Percentiles rank a stretch among this genome's conserved stretches.
Evolutionary conservation across 2,888 invertebrate species (phyloP).

Genomic region (Blastobasis adustella): DNA sequence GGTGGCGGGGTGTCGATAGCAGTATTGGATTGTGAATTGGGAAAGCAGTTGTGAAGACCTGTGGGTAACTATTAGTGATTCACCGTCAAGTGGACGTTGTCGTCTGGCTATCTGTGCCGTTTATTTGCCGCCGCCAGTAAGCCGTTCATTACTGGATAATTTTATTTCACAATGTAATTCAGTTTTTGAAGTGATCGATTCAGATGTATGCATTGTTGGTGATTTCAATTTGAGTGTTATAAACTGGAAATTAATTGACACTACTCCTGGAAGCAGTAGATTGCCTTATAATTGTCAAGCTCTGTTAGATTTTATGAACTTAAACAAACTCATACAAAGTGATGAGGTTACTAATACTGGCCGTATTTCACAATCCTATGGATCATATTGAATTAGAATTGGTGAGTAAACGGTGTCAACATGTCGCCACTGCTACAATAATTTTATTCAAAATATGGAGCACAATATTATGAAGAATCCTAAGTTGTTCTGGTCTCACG

Average conservation of each 20-base stretch:
- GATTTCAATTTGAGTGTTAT: conserved; percentile 5
- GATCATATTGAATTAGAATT: conserved; percentile 4
- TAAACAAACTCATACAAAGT: conserved; percentile 4
- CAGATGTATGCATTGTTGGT: conserved; percentile 1
- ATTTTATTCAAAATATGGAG: not conserved
- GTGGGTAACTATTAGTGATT: not conserved
- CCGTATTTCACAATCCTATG: conserved; percentile 5
- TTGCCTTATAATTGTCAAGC: not conserved
- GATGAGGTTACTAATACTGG: conserved; percentile 2
- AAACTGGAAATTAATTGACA: conserved; percentile 1
- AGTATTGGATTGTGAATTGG: conserved; percentile 4
- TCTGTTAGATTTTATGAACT: conserved; percentile 4
- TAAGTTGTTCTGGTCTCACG: conserved; percentile 6
- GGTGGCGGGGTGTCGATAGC: conserved; percentile 17
- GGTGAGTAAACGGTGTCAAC: not conserved
- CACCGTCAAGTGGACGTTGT: not conserved
- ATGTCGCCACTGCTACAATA: not conserved
- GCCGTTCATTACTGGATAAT: not conserved
- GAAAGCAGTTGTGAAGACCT: conserved; percentile 9
- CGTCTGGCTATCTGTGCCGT: conserved; percentile 5
- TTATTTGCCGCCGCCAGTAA: conserved; percentile 4
- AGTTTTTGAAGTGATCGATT: not conserved
- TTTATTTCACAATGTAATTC: conserved; percentile 1
- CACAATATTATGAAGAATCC: conserved; percentile 1
- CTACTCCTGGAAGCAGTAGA: not conserved